Evolutionary conservation across 2,797 vertebrate species (phyloP).

Genomic region (Lycodopsis pacificus): DNA sequence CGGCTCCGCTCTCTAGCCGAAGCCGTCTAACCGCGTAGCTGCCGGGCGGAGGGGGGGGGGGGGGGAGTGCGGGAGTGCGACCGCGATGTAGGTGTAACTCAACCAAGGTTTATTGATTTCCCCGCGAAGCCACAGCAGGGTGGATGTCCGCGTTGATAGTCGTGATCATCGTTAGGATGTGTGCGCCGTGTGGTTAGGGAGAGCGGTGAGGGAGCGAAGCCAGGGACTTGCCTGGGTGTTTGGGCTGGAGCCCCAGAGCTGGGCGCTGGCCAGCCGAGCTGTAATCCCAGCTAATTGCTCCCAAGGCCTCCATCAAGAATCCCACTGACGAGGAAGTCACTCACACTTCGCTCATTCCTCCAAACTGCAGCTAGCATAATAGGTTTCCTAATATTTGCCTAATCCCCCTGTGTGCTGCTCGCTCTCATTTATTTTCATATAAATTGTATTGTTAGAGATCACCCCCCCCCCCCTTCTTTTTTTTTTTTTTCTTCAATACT

Average conservation of each 20-base stretch:
- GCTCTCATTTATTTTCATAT: conserved; percentile 63
- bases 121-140: conserved; percentile 36
- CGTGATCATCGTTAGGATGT: conserved; percentile 54
- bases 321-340: conserved; percentile 66
- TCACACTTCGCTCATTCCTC: conserved; percentile 74
- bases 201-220: conserved; percentile 63
- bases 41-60: neutral
- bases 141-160: conserved; percentile 57
- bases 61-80: neutral
- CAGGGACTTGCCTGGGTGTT: conserved; percentile 76
- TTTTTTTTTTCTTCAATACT: neutral
- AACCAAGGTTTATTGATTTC: conserved; percentile 51
- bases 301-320: conserved; percentile 76
- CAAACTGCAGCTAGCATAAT: conserved; percentile 66
- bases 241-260: conserved; percentile 75
- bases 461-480: conserved; percentile 27
- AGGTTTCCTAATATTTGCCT: conserved; percentile 74
- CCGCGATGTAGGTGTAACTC: conserved; percentile 55
- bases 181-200: conserved; percentile 61
- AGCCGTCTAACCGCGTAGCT: conserved; percentile 12
- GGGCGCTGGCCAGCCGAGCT: conserved; percentile 72
- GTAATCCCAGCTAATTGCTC: conserved; percentile 85
- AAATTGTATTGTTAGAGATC: conserved; percentile 63
- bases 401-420: conserved; percentile 53
- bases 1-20: conserved; percentile 20